Conservation (phyloP, 2,797 vertebrate genomes). For the Heterohyrax brucei region DNA sequence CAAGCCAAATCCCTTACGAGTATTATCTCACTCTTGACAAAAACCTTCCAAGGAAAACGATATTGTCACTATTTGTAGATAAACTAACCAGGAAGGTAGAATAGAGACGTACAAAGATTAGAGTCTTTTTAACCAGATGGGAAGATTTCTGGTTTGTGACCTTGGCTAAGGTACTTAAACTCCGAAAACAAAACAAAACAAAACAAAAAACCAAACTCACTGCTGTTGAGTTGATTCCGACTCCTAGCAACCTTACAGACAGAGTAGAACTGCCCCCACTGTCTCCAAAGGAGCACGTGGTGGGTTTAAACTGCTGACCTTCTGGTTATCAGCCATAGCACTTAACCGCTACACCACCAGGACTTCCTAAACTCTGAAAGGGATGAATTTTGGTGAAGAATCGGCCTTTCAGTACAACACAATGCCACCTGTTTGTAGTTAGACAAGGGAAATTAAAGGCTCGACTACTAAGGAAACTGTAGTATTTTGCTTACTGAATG, state of each 20-base stretch:
- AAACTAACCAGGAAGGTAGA: background rate
- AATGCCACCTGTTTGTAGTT: background rate
- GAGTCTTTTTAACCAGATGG: background rate
- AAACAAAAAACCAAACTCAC: no score
- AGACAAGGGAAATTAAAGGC: background rate
- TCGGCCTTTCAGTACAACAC: background rate
- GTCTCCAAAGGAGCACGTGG: no score
- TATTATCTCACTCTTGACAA: background rate
- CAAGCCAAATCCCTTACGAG: background rate
- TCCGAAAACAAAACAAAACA: background rate
- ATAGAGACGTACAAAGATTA: background rate
- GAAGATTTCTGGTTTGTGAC: background rate
- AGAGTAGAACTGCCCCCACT: no score
- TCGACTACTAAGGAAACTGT: background rate
- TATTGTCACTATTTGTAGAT: slow-evolving; percentile 12
- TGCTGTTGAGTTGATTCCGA: no score
- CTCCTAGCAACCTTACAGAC: no score
- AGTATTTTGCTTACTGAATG: background rate
- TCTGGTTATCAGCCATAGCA: no score
- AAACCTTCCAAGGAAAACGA: background rate
- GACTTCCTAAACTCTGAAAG: background rate
- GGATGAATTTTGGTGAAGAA: background rate
- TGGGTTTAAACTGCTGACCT: no score
- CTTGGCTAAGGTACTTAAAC: background rate
- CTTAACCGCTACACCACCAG: no score